These are phyloP conservation scores for Rhopalosiphum nymphaeae DNA, from an alignment of 2,888 invertebrate species.

Conservation along the genomic window DNA sequence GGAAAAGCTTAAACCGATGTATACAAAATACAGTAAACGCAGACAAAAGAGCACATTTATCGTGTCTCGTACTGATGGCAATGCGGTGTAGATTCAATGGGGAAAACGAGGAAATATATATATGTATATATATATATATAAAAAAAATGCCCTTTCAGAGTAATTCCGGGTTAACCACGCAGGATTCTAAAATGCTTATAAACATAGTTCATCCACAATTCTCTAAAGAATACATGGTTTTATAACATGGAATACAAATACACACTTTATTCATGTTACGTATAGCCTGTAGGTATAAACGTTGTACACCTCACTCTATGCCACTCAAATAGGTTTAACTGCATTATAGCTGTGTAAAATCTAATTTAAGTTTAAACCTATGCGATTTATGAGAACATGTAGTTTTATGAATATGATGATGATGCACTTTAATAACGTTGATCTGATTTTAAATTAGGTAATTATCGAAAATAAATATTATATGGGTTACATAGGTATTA, in stretches of 20 bases:
- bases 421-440: background rate
- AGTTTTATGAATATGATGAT: background rate
- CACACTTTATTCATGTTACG: background rate
- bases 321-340: background rate
- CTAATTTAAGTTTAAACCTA: background rate
- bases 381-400: background rate
- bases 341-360: background rate
- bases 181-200: background rate
- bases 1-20: conserved; percentile 4
- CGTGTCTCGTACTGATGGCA: background rate
- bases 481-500: background rate
- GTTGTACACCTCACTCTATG: background rate
- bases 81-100: background rate
- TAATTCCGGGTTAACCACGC: background rate
- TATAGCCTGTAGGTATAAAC: background rate
- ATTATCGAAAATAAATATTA: background rate
- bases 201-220: conserved; percentile 17
- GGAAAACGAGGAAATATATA: background rate
- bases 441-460: background rate
- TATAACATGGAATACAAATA: background rate
- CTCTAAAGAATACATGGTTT: background rate
- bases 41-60: conserved; percentile 33
- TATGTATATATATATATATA: background rate
- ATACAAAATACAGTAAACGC: background rate
- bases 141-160: background rate